A percentile compares a stretch with the other conserved stretches of the same genome.
phyloP scores from a whole-genome alignment of 2,113 vertebrate genomes.

The Kobus ellipsiprymnus region DNA sequence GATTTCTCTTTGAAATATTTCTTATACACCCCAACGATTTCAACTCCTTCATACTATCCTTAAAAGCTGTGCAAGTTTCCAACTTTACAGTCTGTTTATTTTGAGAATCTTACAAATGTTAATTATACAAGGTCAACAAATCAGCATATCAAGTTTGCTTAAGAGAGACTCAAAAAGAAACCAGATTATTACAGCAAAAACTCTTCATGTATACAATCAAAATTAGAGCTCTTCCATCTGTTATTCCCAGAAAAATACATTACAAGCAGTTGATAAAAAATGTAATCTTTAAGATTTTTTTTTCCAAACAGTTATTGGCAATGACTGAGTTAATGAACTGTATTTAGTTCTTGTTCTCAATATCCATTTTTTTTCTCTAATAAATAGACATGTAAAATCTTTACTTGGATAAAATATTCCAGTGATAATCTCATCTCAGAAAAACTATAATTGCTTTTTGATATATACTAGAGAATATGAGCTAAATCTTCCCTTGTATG shows the following conservation, averaged over 20 bases:
- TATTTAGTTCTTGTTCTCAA: neutral
- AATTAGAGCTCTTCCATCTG: neutral
- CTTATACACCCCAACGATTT: neutral
- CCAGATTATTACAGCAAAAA: neutral
- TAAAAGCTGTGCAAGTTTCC: neutral
- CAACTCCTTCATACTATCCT: neutral
- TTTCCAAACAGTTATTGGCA: neutral
- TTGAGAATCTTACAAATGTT: neutral
- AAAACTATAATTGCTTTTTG: neutral
- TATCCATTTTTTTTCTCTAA: slow-evolving; percentile 20
- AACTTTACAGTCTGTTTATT: neutral
- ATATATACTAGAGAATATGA: neutral
- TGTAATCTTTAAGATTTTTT: neutral
- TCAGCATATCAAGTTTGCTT: neutral
- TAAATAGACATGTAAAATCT: neutral
- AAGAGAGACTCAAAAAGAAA: neutral
- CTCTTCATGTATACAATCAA: neutral
- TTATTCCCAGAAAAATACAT: neutral
- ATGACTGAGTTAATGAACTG: neutral
- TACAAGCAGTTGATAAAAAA: neutral
- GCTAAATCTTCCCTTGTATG: neutral
- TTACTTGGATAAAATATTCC: neutral
- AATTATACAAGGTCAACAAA: neutral
- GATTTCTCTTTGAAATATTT: neutral
- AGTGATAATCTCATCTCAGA: neutral